Evolutionary conservation across 2,888 invertebrate genomes (phyloP).

Genomic region (Tachina fera): DNA sequence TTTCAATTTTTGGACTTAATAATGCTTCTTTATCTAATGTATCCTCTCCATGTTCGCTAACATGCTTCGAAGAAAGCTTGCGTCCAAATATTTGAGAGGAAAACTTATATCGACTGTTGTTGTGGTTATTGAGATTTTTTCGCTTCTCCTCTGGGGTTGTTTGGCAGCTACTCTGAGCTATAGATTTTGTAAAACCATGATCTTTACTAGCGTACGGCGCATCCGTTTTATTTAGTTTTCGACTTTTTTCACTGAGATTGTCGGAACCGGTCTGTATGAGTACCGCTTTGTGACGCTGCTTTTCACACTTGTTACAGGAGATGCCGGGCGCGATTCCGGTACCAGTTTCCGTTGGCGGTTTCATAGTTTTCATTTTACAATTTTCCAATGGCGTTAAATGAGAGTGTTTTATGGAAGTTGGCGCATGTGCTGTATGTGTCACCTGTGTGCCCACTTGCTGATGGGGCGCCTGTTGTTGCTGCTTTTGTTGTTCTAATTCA

Average conservation of each 20-base stretch:
- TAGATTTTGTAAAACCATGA: conserved; percentile 63
- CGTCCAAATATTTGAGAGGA: conserved; percentile 72
- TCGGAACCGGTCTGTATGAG: conserved; percentile 65
- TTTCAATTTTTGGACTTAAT: conserved; percentile 74
- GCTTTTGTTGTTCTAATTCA: conserved; percentile 39
- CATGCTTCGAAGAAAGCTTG: conserved; percentile 67
- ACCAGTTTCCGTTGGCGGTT: conserved; percentile 2
- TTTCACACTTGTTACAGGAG: conserved; percentile 66
- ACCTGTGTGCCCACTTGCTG: conserved; percentile 9
- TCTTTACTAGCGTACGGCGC: conserved; percentile 58
- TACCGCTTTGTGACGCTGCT: conserved; percentile 66
- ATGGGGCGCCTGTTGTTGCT: conserved; percentile 3
- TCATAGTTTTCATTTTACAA: conserved; percentile 51
- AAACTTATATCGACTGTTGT: conserved; percentile 67
- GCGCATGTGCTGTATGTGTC: neutral
- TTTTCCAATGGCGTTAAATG: conserved; percentile 49
- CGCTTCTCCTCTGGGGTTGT: conserved; percentile 67
- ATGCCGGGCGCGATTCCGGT: conserved; percentile 14
- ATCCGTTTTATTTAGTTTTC: conserved; percentile 58
- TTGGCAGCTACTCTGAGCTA: conserved; percentile 66
- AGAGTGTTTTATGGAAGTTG: conserved; percentile 8
- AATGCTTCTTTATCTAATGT: conserved; percentile 75
- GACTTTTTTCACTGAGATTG: conserved; percentile 66
- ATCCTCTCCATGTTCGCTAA: conserved; percentile 73
- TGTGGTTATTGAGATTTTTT: conserved; percentile 63